Evolutionary conservation across 2,888 invertebrate species (phyloP), one percentile per base, ranked within the genome.

Genomic region (Hesperia comma): DNA sequence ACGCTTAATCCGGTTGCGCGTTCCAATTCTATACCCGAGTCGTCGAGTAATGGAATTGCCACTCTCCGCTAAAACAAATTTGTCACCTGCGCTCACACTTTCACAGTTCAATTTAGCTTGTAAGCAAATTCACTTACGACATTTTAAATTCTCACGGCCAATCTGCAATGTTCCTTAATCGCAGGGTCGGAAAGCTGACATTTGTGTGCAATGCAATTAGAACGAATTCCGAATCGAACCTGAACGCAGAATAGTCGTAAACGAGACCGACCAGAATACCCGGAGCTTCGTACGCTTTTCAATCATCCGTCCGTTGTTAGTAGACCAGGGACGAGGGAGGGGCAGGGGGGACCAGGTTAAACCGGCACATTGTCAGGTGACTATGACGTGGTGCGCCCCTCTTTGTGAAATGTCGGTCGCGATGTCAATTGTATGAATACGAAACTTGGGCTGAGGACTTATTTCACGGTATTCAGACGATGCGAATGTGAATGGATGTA

Each of bases 341-440:
- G 17, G 19, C 19, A 12, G 12, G 19, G 49, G 10, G 8, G 49
- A 10, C 19, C 49, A 49, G 19, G 10, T 49, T 12, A 49, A 3
- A 12, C 12, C n/a, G 49, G 49, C 49, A 19, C 19, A 19, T 49
- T 49, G 19, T 19, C 19, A 49, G 49, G 19, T 49, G 19, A 17
- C 8, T 49, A 19, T 49, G 49, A 19, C 49, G 43, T 46, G 49
- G 49, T 19, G 49, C 49, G 19, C 19, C 49, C 49, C 49, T 49
- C 43, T 49, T 49, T 19, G 49, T 49, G 49, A 19, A 17, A 49
- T 49, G 49, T 49, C 49, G 49, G 49, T 49, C 49, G 49, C 49
- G 19, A 19, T 49, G 49, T 49, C 49, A 49, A 49, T 49, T 49
- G 49, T 49, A 49, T 49, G 49, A 49, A 49, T 49, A 49, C 10